Evolutionary conservation across 2,797 vertebrate species (phyloP).

Genomic region (Chanos chanos): DNA sequence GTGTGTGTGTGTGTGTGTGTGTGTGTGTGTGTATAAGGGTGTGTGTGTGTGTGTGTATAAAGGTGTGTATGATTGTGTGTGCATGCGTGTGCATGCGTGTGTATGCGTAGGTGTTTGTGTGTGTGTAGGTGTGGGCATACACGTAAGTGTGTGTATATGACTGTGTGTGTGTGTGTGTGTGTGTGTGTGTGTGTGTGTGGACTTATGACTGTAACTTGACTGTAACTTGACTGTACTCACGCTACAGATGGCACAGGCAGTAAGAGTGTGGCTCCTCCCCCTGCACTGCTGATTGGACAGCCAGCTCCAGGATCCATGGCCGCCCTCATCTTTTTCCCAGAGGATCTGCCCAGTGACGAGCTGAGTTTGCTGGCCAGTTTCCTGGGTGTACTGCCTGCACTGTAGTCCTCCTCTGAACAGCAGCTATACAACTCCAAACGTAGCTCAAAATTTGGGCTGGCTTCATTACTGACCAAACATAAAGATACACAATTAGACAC

Average conservation of each 20-base stretch:
- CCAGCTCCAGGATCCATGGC: constrained; percentile 77
- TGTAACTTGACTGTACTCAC: too few relatives aligned
- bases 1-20: not conserved
- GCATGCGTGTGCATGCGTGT: not conserved
- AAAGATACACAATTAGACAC: not conserved
- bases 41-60: not conserved
- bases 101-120: not conserved
- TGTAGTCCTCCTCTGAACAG: constrained; percentile 82
- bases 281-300: constrained; percentile 74
- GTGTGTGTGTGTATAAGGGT: not conserved
- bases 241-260: constrained; percentile 79
- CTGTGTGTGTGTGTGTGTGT: not conserved
- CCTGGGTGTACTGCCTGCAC: constrained; percentile 78
- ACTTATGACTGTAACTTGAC: too few relatives aligned
- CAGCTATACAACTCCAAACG: constrained; percentile 89
- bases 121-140: not conserved
- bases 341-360: constrained; percentile 86
- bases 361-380: constrained; percentile 90
- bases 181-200: not conserved
- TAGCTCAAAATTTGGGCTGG: constrained; percentile 82
- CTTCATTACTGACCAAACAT: constrained; percentile 71
- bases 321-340: constrained; percentile 80
- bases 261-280: constrained; percentile 73
- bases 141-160: not conserved
- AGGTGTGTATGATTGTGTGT: too few relatives aligned